Base-by-base conservation (phyloP, 2,113 vertebrate genomes). In the Bagarius yarrelli region DNA sequence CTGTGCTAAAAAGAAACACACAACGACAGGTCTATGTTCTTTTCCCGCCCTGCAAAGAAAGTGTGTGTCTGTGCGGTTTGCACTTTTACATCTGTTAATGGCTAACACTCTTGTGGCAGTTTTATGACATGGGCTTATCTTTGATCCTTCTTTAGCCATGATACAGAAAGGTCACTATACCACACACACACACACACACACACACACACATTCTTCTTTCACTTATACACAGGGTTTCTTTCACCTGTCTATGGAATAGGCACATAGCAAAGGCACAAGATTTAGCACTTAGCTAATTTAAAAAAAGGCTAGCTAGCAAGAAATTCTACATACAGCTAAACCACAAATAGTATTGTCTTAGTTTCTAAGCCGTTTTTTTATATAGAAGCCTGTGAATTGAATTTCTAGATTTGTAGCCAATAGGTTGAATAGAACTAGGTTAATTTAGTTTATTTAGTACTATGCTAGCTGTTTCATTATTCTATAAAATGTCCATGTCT, bases 41-140 rank as follows among this genome's bases (percentile, higher is more conserved):
- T 12, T 66, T 56, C 32, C 2, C 52, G 9, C 25, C 9, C 9
- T 25, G 40, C 56, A 55, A 56, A 55, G 61, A 79, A 82, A 79
- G 76, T 82, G 36, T 70, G 63, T 63, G 66, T 66, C 74, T 53
- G 56, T 67, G 55, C 36, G 40, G 57, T 59, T 59, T 47, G 44
- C 36, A 47, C 78, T 70, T 19, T 60, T 80, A 76, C 14, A 23
- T 73, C 60, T 61, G 60, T 80, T 81, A 74, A 78, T 74, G 34
- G 67, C 81, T 86, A 81, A 86, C 76, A 71, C 80, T 74, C 80
- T 78, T 85, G 82, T 83, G 81, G 79, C 84, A 85, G 78, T 50
- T 85, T 86, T 85, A 85, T 81, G 80, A 70, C 57, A 32, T 4
- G 23, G 75, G 82, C 79, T 81, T 83, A 86, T 83, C 75, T 77